phyloP scores from a whole-genome alignment of 2,113 vertebrate species.

The Hassar affinis region DNA sequence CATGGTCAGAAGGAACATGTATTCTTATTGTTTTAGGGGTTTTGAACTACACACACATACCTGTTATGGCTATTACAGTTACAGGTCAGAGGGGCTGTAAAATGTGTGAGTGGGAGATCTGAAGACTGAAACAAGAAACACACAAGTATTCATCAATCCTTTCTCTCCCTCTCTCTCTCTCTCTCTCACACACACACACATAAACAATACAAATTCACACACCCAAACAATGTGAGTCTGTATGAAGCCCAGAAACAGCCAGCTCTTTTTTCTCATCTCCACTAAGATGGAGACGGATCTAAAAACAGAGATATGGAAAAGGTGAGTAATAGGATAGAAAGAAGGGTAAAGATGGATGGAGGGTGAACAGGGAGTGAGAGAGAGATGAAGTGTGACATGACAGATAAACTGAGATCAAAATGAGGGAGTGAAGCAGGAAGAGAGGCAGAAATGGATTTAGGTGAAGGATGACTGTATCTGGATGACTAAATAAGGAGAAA shows the following conservation, averaged over 20 bases:
- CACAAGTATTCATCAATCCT: conserved; percentile 33
- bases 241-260: background rate
- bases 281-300: background rate
- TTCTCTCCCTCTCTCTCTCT: background rate
- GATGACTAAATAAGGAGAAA: conserved; percentile 73
- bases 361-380: conserved; percentile 35
- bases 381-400: conserved; percentile 28
- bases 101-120: conserved; percentile 24
- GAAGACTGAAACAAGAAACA: conserved; percentile 52
- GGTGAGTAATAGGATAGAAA: background rate
- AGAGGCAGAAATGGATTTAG: conserved; percentile 29
- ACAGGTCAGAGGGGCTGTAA: conserved; percentile 14
- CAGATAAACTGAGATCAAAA: conserved; percentile 43
- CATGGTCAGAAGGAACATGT: background rate
- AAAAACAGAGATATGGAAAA: background rate
- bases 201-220: conserved; percentile 3
- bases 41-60: background rate
- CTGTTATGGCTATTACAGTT: background rate
- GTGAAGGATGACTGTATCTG: conserved; percentile 49
- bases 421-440: conserved; percentile 50
- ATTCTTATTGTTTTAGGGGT: background rate
- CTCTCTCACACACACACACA: conserved; percentile 29
- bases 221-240: background rate
- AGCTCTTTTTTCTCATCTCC: background rate
- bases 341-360: conserved; percentile 31